Evolutionary conservation across 2,888 invertebrate genomes (phyloP), one percentile per base, ranked within the genome.

Genomic region (Trichopoda pennipes): DNA sequence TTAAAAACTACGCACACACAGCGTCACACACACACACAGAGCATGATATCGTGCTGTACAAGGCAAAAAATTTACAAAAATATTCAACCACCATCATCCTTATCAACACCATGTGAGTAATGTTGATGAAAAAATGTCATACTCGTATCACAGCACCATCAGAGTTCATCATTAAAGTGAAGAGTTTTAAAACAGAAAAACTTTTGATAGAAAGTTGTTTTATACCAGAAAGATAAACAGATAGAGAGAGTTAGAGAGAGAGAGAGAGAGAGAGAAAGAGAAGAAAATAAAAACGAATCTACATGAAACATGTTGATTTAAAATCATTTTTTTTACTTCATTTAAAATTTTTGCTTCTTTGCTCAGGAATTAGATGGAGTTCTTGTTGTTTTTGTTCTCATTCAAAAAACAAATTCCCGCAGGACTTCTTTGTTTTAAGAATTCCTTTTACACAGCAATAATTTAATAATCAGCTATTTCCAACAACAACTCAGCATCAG

Each of bases 371-470:
- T 64, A 70, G 68, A 23, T 53, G 32, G 80, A 79, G 32, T 69
- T 78, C 28, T 73, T 73, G 58, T 47, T 38, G 44, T 19, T 17
- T 53, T 32, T n/a, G n/a, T 60, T 23, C 12, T 16, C 47, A n/a
- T 47, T 38, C 51, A 38, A 64, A 70, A 58, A 51, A 17, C 58
- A 66, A 77, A 85, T 82, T 87, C 87, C 88, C 87, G 85, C 85
- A 87, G 88, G 87, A 89, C 84, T 85, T 87, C 86, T 85, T 86
- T 86, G 44, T 86, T 88, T 85, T 38, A 70, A 69, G 69, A 74
- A 77, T 69, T 77, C 69, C 64, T 77, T 70, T 77, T 58, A 76
- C 73, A 56, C 56, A 69, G 28, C 51, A 74, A 58, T 82, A 82
- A 82, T 82, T 79, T 79, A 82, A 82, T 82, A 75, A 79, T 61